Base-by-base conservation (phyloP, 1,140 invertebrate genomes). In the Drosophila trapezifrons region DNA sequence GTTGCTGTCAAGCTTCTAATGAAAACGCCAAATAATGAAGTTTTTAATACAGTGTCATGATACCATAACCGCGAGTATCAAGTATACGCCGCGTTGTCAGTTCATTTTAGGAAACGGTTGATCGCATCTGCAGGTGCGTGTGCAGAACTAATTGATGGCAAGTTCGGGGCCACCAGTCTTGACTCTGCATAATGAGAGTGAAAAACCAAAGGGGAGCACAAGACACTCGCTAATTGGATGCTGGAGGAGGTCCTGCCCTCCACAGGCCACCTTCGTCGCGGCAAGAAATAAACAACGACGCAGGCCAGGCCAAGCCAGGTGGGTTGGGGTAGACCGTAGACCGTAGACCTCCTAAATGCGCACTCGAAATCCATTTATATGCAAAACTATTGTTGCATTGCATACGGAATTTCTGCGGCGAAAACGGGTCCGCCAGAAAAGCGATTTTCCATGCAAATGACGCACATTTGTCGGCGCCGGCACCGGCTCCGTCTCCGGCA, bases 331-430 rank as follows among this genome's bases (percentile, higher is more conserved):
- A n/a, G n/a, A n/a, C n/a, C n/a, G n/a, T 56, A 17, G 35, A 38
- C 32, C 18, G 35, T 77, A 51, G 75, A 82, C 51, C 51, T 84
- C 87, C 87, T 89, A 89, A 90, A 89, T 90, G 84, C 85, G 60
- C 85, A 75, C 87, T 78, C 77, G 85, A 90, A 91, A 90, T 87
- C 82, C 77, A 91, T 91, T 91, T 91, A 81, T 91, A 91, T 91
- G 90, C 90, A 91, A 91, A 91, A 91, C 82, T 91, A 90, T 91
- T 91, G 84, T 91, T 91, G 80, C 89, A 82, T 78, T 76, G 85
- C 90, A 91, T 91, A 81, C 85, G 49, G 74, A 91, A 91, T 87
- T 81, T 75, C 69, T 82, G 75, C 70, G 75, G 15, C 46, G 56
- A 38, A 49, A 51, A 49, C 32, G 59, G 42, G 57, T 29, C 45